Percentiles rank a stretch among this genome's conserved stretches.
These are phyloP conservation scores for Epistrophe eligans DNA, from an alignment of 2,888 invertebrate genomes.

Conservation along the genomic window DNA sequence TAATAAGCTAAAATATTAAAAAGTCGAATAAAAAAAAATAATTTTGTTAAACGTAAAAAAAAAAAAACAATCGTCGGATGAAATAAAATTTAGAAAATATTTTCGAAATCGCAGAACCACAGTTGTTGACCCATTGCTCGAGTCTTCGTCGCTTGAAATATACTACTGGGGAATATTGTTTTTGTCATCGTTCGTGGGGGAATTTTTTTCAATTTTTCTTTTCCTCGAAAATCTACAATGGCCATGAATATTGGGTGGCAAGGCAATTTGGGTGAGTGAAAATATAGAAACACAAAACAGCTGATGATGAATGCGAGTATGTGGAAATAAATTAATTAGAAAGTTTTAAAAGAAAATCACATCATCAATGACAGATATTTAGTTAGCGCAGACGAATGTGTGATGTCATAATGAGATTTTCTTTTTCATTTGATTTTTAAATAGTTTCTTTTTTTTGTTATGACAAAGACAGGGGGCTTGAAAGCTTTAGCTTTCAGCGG, in stretches of 20 bases:
- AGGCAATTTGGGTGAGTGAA: neutral
- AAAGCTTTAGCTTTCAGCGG: neutral
- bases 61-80: slow-evolving; percentile 16
- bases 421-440: slow-evolving; percentile 1
- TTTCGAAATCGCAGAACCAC: slow-evolving; percentile 57
- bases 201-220: slow-evolving; percentile 24
- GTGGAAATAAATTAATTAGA: slow-evolving; percentile 35
- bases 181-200: slow-evolving; percentile 24
- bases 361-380: slow-evolving; percentile 29
- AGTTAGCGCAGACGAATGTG: neutral
- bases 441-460: neutral
- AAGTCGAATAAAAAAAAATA: neutral
- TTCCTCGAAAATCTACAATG: neutral
- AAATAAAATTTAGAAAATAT: slow-evolving; percentile 36
- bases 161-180: slow-evolving; percentile 44
- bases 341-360: slow-evolving; percentile 24
- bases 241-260: slow-evolving; percentile 18
- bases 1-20: slow-evolving; percentile 1
- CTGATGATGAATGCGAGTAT: slow-evolving; percentile 48
- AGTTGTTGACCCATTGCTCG: slow-evolving; percentile 61
- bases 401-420: slow-evolving; percentile 29
- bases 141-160: slow-evolving; percentile 68
- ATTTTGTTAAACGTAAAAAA: slow-evolving; percentile 12
- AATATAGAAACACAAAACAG: slow-evolving; percentile 29
- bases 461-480: neutral